Base-by-base conservation (phyloP, 2,888 invertebrate species). In the Luperina testacea region DNA sequence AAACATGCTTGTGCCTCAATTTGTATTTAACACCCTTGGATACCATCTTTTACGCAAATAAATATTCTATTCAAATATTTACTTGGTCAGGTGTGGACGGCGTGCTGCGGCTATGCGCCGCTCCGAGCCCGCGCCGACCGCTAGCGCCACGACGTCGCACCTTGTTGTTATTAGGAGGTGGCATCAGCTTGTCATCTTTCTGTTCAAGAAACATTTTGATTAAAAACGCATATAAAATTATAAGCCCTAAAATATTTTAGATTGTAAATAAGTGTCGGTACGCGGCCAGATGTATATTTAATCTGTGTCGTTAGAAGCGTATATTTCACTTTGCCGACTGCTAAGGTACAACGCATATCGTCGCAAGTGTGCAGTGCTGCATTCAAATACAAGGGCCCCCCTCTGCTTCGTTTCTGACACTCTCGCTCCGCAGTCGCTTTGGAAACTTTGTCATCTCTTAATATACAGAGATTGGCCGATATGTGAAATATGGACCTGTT, bases 61-160 rank as follows among this genome's bases (percentile, higher is more conserved):
- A 32, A 32, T 32, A 32, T 32, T 32, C 32, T 32, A 32, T 32
- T 32, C 32, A 32, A 32, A 32, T 77, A 53, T 63, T 69, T 88
- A 96, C 96, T 95, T 98, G 97, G 90, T 98, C 98, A 0, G 98
- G 98, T 0, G 98, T 98, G 11, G 97, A 97, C 0, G 98, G 98
- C 82, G 98, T 98, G 89, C 97, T 97, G 76, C 97, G 97, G 72
- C 97, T 97, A 67, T 97, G 96, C 0, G 94, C 84, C 0, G 94
- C 90, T 0, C 90, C 93, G 27, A 95, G 64, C 0, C 95, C 95
- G 0, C 94, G 92, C 0, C 96, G 92, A 0, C 95, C 95, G 51
- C 87, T 93, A 27, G 97, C 92, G 0, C 98, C 97, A 87, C 98
- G 98, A 69, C 98, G 97, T 85, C 98, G 98, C 45, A 98, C 97